Base-by-base conservation (phyloP, 2,888 invertebrate species). In the Cephalotes varians region DNA sequence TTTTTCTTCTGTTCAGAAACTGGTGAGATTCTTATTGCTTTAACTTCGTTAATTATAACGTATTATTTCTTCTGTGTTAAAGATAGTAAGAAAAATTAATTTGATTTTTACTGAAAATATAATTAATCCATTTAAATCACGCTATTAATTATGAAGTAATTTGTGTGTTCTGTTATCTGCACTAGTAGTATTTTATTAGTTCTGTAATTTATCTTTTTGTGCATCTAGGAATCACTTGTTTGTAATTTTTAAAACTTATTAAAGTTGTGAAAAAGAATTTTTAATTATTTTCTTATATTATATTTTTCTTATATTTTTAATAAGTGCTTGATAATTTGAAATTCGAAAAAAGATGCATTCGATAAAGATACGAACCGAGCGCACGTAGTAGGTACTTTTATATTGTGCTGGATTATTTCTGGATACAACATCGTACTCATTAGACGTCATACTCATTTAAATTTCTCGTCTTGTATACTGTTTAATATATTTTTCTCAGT, bases 401-500 rank as follows among this genome's bases (percentile, higher is more conserved):
- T n/a, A 21, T 15, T 51, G 40, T 15, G 31, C 21, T 47, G 21
- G n/a, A 31, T 25, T 15, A 44, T 28, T 72, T 40, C 4, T 7
- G 2, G 47, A 58, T 15, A 10, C 9, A 18, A 21, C 31, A 34
- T 47, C 7, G 21, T 25, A 37, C 28, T 62, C 47, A 49, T 74
- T 74, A 62, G 4, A 49, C 56, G 21, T 51, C 31, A 47, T 47
- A 21, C 28, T 44, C 25, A 44, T 65, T 69, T 25, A 7, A 72
- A 1, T 18, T 25, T 58, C 9, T 58, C 15, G 4, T 15, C 9
- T 44, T 0, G 2, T 28, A 21, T 34, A 34, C 6, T 47, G 25
- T 60, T 18, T 60, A 58, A 58, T 44, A n/a, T 47, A 47, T 18
- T 47, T 60, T 73, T 9, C 6, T 2, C 2, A 47, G 9, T 31